These are phyloP conservation scores for Babyrousa celebensis DNA, from an alignment of 2,797 vertebrate genomes.

Conservation along the genomic window DNA sequence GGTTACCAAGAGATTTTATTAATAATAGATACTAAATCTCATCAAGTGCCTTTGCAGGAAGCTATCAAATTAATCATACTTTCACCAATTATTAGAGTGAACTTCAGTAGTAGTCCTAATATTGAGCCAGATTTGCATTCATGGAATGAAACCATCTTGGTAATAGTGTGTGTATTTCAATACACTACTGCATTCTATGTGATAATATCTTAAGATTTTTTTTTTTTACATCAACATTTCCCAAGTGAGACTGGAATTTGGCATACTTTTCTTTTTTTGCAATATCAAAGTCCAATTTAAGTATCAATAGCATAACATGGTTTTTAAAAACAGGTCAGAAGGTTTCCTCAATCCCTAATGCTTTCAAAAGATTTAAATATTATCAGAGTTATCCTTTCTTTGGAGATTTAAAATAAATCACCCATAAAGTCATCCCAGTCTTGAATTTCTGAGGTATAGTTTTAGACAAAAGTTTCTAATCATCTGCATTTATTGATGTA, in stretches of 20 bases:
- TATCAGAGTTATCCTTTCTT: background rate
- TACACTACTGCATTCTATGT: background rate
- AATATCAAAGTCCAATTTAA: background rate
- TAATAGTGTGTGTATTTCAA: background rate
- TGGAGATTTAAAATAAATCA: conserved; percentile 31
- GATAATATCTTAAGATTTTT: background rate
- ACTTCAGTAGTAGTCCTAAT: background rate
- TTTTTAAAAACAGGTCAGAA: background rate
- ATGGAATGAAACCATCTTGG: background rate
- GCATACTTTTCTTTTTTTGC: background rate
- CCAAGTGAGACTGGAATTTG: background rate
- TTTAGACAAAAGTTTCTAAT: background rate
- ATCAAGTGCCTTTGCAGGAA: background rate
- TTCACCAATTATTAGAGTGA: background rate
- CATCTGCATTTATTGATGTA: background rate
- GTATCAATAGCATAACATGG: background rate
- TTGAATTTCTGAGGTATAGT: background rate
- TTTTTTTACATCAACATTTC: background rate
- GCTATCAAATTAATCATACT: background rate
- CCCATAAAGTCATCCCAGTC: background rate
- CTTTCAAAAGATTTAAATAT: background rate
- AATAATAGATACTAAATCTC: conserved; percentile 11
- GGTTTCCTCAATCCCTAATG: background rate
- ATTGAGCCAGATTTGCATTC: background rate
- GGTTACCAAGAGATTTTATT: background rate